phyloP scores from a whole-genome alignment of 1,140 invertebrate genomes.

The Lordiphosa clarofinis region DNA sequence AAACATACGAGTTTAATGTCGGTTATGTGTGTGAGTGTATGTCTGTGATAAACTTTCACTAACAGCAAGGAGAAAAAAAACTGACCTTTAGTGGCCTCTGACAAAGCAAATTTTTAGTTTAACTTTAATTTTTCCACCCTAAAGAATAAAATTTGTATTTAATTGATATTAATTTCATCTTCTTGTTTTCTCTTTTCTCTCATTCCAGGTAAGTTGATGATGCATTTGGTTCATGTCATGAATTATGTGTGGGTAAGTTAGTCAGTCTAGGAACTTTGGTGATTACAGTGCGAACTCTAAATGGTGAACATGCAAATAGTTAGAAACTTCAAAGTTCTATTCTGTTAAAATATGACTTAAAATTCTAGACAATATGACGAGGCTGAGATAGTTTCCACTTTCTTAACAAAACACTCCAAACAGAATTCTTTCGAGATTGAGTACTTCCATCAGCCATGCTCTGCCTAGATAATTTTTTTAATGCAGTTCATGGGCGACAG shows the following conservation, averaged over 20 bases:
- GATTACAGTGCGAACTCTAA: neutral
- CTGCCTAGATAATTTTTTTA: no score
- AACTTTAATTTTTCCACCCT: slow-evolving; percentile 53
- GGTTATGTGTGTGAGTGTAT: neutral
- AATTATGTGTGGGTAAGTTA: slow-evolving; percentile 21
- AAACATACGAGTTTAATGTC: slow-evolving; percentile 8
- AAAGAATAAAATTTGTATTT: slow-evolving; percentile 40
- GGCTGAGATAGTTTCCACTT: no score
- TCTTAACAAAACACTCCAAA: no score
- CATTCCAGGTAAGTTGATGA: slow-evolving; percentile 51
- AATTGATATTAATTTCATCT: slow-evolving; percentile 70
- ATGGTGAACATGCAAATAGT: neutral
- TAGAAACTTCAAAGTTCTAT: no score
- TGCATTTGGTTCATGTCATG: slow-evolving; percentile 16
- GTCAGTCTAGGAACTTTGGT: slow-evolving; percentile 4
- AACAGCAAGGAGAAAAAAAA: slow-evolving; percentile 1
- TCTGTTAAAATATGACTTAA: no score
- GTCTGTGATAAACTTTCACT: slow-evolving; percentile 38
- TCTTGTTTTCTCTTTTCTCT: slow-evolving; percentile 19
- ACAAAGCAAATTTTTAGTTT: slow-evolving; percentile 50
- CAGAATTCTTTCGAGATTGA: no score
- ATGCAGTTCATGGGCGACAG: no score
- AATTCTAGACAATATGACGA: no score
- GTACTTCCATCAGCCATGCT: no score
- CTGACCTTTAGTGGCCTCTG: slow-evolving; percentile 43